phyloP scores from a whole-genome alignment of 2,113 vertebrate genomes.

The Grallaria varia region DNA sequence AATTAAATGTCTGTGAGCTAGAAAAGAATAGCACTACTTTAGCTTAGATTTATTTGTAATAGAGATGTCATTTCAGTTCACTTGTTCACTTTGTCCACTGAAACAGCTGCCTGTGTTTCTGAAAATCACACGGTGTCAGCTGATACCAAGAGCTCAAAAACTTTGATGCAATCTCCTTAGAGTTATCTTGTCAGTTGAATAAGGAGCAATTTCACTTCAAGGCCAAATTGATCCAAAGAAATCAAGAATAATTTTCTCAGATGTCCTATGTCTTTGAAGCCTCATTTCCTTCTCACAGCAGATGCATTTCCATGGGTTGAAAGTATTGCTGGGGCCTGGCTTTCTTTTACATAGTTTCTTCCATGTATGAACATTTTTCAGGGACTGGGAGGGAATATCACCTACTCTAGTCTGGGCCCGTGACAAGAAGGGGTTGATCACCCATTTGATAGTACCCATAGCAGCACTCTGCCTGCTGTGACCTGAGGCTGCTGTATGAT shows the following conservation, averaged over 20 bases:
- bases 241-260: neutral
- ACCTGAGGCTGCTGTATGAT: neutral
- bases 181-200: neutral
- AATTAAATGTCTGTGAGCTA: neutral
- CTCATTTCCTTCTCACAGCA: neutral
- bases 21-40: neutral
- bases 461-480: neutral
- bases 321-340: neutral
- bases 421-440: neutral
- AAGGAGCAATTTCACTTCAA: neutral
- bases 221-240: neutral
- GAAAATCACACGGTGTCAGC: neutral
- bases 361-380: neutral
- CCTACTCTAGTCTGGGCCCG: neutral
- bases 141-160: neutral
- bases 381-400: neutral
- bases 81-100: neutral
- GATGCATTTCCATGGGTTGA: neutral
- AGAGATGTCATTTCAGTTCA: neutral
- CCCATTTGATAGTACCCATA: rapidly evolving
- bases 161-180: neutral
- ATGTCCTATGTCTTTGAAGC: neutral
- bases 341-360: neutral
- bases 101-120: neutral
- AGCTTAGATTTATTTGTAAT: neutral